phyloP scores from a whole-genome alignment of 2,113 vertebrate species.

The Zosterops pallidus region DNA sequence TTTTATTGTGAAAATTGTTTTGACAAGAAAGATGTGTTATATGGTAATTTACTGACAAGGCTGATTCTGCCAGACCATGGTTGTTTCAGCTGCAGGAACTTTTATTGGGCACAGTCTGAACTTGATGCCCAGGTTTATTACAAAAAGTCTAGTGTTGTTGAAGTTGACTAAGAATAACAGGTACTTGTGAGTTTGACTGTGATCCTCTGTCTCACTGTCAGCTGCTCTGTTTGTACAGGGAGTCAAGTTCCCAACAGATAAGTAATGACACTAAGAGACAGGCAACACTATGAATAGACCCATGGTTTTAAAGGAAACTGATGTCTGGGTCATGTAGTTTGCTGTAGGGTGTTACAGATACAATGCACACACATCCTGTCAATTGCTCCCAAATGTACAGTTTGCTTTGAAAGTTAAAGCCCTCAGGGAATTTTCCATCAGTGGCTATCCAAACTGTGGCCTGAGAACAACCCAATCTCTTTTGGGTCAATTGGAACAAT shows the following conservation, averaged over 20 bases:
- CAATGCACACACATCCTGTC: accelerated
- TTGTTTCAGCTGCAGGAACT: neutral
- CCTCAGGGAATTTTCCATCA: neutral
- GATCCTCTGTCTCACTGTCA: neutral
- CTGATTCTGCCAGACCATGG: neutral
- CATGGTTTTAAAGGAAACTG: neutral
- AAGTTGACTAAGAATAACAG: neutral
- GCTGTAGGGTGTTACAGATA: neutral
- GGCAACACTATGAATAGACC: neutral
- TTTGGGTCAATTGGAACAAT: neutral
- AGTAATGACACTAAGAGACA: neutral
- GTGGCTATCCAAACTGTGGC: neutral
- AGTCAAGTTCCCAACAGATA: neutral
- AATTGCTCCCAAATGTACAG: neutral
- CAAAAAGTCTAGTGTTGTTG: neutral
- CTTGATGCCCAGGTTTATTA: neutral
- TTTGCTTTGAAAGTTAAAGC: neutral
- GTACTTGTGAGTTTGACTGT: neutral
- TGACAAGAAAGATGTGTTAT: neutral
- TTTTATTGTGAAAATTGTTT: neutral
- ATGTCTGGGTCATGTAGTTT: neutral
- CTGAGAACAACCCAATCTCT: neutral
- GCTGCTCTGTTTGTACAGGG: neutral
- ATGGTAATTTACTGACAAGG: neutral
- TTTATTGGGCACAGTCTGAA: neutral